phyloP scores from a whole-genome alignment of 2,797 vertebrate species.

The Semotilus atromaculatus region DNA sequence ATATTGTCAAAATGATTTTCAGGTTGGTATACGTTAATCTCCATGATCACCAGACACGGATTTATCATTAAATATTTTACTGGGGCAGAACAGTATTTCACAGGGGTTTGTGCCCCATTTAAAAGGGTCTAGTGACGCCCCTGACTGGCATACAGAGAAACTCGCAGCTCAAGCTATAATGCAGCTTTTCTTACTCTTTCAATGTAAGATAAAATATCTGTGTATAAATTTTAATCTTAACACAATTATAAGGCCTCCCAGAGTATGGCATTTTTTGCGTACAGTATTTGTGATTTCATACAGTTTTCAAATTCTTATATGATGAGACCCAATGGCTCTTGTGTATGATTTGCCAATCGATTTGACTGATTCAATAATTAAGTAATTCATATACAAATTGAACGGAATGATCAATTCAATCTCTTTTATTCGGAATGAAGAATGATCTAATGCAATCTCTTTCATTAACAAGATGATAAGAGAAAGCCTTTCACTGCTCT shows the following conservation, averaged over 20 bases:
- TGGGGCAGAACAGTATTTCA: background rate
- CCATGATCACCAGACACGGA: background rate
- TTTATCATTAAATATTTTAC: background rate
- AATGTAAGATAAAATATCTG: background rate
- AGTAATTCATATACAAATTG: too few relatives aligned
- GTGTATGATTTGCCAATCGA: background rate
- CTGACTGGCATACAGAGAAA: too few relatives aligned
- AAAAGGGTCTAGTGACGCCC: too few relatives aligned
- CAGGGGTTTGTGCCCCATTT: too few relatives aligned
- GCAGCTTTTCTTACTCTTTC: background rate
- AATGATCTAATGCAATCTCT: background rate
- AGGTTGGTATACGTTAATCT: background rate
- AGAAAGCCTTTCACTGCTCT: conserved; percentile 18
- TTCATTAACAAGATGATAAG: background rate
- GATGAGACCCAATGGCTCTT: background rate
- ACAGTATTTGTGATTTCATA: too few relatives aligned
- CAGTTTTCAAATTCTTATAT: background rate
- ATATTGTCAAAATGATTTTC: background rate
- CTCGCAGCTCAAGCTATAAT: too few relatives aligned
- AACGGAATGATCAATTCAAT: too few relatives aligned
- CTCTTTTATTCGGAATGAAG: too few relatives aligned
- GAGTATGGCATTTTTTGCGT: too few relatives aligned
- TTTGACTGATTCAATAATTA: background rate
- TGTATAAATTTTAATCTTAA: background rate
- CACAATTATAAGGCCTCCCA: background rate